Percentiles rank a stretch among this genome's conserved stretches.
These are phyloP conservation scores for Sarcophaga variegata DNA, from an alignment of 2,888 invertebrate species.

Conservation along the genomic window DNA sequence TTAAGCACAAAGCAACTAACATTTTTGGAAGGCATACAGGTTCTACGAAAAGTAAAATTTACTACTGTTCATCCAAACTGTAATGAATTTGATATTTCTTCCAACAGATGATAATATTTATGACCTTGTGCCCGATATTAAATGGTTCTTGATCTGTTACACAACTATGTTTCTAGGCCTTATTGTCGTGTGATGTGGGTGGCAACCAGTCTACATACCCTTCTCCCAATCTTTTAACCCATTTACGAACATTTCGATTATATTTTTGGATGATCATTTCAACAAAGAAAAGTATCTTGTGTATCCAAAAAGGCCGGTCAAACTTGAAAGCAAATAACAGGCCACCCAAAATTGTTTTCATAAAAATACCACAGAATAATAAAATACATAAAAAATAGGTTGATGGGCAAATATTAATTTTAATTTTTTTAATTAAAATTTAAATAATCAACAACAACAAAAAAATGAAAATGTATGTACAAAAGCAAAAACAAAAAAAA, in stretches of 20 bases:
- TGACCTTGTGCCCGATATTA: no score
- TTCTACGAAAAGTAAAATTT: no score
- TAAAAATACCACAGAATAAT: conserved; percentile 9
- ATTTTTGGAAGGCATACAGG: no score
- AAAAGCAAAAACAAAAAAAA: conserved; percentile 3
- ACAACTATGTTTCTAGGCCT: no score
- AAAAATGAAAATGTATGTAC: conserved; percentile 38
- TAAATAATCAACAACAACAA: conserved; percentile 27
- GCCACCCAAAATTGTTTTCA: conserved; percentile 28
- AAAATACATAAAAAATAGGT: conserved; percentile 33
- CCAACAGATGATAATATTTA: no score
- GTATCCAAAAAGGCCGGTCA: not conserved
- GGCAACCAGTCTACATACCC: no score
- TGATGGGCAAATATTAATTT: conserved; percentile 44
- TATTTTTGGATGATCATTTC: not conserved
- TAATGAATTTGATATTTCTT: no score
- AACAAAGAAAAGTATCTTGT: conserved; percentile 28
- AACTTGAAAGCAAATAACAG: conserved; percentile 24
- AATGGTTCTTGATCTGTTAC: no score
- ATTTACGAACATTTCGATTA: not conserved
- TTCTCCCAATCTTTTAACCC: no score
- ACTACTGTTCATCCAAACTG: no score
- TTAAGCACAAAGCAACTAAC: no score
- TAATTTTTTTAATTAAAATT: conserved; percentile 54
- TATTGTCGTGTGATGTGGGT: no score